Conservation (phyloP, 2,888 invertebrate species). For the Oligia strigilis region DNA sequence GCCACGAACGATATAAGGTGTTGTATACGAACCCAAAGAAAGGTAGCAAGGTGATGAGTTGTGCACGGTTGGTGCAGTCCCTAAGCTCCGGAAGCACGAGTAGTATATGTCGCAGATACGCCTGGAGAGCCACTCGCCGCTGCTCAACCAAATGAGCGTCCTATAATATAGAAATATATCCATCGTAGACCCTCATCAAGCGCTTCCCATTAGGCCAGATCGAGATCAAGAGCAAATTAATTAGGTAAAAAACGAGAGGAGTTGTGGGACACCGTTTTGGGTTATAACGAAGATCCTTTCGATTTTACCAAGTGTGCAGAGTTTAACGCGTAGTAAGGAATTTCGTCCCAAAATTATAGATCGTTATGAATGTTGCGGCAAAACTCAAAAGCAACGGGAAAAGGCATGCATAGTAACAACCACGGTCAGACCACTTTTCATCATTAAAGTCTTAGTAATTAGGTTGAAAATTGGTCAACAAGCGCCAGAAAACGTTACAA, state of each 20-base stretch:
- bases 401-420: background rate
- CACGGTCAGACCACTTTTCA: background rate
- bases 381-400: background rate
- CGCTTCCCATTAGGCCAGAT: no score
- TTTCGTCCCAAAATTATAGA: no score
- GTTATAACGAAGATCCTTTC: background rate
- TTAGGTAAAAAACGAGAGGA: background rate
- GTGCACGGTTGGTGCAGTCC: slow-evolving; percentile 93
- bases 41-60: slow-evolving; percentile 95
- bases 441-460: background rate
- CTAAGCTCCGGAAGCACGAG: slow-evolving; percentile 95
- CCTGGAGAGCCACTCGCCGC: slow-evolving; percentile 95
- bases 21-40: slow-evolving; percentile 94
- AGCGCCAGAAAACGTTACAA: background rate
- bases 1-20: background rate
- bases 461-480: background rate
- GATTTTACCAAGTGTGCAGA: background rate
- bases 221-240: background rate
- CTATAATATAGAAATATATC: slow-evolving; percentile 77
- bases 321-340: no score
- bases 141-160: slow-evolving; percentile 96
- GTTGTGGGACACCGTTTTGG: background rate
- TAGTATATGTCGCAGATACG: slow-evolving; percentile 96
- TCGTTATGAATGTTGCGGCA: background rate
- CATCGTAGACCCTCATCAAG: no score